These are phyloP conservation scores for Tachina grossa DNA, from an alignment of 2,888 invertebrate genomes.

Conservation along the genomic window DNA sequence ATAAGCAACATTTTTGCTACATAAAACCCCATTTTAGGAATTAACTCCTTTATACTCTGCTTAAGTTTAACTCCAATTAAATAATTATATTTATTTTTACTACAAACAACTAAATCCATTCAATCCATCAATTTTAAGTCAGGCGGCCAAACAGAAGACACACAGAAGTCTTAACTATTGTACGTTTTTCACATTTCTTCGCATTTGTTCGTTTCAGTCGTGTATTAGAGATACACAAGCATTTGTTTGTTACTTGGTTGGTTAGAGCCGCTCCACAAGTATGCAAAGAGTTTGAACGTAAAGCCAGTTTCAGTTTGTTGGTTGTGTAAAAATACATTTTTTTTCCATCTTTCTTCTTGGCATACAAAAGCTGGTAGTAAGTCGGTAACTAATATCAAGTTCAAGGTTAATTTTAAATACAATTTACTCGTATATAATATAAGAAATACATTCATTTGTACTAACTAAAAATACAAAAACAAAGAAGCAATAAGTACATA, in stretches of 20 bases:
- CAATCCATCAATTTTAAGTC: slow-evolving; percentile 35
- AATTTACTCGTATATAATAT: slow-evolving; percentile 56
- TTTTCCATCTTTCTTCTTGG: slow-evolving; percentile 45
- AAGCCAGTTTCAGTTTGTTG: slow-evolving; percentile 62
- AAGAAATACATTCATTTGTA: slow-evolving; percentile 51
- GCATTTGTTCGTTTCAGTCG: slow-evolving; percentile 42
- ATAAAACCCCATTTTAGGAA: background rate
- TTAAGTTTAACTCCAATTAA: background rate
- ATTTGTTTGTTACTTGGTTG: slow-evolving; percentile 28
- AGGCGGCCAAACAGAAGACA: slow-evolving; percentile 1
- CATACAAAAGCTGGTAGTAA: slow-evolving; percentile 53
- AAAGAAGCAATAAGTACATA: slow-evolving; percentile 42
- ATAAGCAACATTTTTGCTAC: too few species aligned
- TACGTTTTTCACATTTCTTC: slow-evolving; percentile 19
- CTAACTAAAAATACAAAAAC: slow-evolving; percentile 15
- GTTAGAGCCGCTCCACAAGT: slow-evolving; percentile 18
- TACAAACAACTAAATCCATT: slow-evolving; percentile 45
- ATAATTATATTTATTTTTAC: slow-evolving; percentile 32
- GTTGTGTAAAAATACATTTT: slow-evolving; percentile 48
- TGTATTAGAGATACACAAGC: slow-evolving; percentile 42
- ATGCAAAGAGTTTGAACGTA: slow-evolving; percentile 41
- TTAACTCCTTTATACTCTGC: slow-evolving; percentile 13
- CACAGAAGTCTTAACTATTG: background rate
- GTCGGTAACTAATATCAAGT: slow-evolving; percentile 75
- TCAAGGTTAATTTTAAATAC: slow-evolving; percentile 74